Base-by-base conservation (phyloP, 2,888 invertebrate species). In the Aplocera efformata region DNA sequence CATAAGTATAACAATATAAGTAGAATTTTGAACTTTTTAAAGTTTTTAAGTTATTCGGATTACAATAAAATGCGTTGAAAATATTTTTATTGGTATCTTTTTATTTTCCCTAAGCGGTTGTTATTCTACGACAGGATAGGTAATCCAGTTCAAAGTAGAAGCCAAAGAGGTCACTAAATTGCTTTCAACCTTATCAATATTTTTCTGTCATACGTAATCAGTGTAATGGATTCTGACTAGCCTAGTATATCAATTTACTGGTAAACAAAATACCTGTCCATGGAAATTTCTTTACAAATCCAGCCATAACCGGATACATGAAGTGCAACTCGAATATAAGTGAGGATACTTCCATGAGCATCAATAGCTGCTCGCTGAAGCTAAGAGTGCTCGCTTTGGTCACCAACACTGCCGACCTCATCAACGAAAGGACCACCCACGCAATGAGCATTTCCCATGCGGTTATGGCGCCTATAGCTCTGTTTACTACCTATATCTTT, bases 31-130 rank as follows among this genome's bases (percentile, higher is more conserved):
- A 72, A 80, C 74, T 68, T 84, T 56, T 82, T 74, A 77, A 79
- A 79, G 78, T 84, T 83, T 82, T 78, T 86, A 83, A 86, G 78
- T 88, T 86, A 85, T 86, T 88, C 66, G 67, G 70, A 79, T 78
- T 72, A 82, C 72, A 75, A 72, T 81, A 83, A 67, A 83, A 81
- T 67, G 83, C 76, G 79, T 85, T 86, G 31, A 79, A 72, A 53
- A 44, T 36, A 42, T 22, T 22, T 20, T 9, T n/a, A n/a, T n/a
- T n/a, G n/a, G 6, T 23, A 27, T 20, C 22, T 42, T 28, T 30
- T 32, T 21, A 28, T 28, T 7, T 38, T 21, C 8, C 3, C 6
- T 20, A 10, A 8, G 32, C n/a, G n/a, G n/a, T n/a, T n/a, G n/a
- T n/a, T 17, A 17, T 17, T 17, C 13, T 17, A 17, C 13, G n/a